These are phyloP conservation scores for Scleropages formosus DNA, from an alignment of 2,797 vertebrate genomes.

Conservation along the genomic window DNA sequence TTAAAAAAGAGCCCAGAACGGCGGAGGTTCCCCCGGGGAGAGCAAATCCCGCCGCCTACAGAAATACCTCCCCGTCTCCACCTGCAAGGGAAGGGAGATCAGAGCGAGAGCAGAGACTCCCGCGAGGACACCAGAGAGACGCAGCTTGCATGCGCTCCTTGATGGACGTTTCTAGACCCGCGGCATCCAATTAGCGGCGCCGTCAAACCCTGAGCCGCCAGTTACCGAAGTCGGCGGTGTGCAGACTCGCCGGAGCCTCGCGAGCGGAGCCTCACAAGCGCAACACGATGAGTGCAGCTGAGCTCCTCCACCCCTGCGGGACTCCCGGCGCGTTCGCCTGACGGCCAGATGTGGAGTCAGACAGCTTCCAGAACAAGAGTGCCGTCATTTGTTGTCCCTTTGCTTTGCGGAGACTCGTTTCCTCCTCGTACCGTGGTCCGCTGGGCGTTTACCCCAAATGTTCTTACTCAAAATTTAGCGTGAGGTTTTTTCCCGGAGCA, in stretches of 20 bases:
- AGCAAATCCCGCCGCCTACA: neutral
- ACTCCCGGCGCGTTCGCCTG: neutral
- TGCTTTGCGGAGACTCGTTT: neutral
- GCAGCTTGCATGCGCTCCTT: neutral
- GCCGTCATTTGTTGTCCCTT: slow-evolving; percentile 13
- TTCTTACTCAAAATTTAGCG: neutral
- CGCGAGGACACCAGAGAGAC: neutral
- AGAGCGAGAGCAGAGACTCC: neutral
- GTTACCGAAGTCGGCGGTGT: neutral
- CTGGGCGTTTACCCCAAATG: slow-evolving; percentile 2
- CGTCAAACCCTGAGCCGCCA: neutral
- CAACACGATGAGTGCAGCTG: neutral
- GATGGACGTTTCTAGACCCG: neutral
- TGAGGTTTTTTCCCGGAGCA: neutral
- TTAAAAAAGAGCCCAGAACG: neutral
- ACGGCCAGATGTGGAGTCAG: slow-evolving; percentile 19
- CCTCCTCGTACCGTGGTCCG: no score
- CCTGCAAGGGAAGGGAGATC: neutral
- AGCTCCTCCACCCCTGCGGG: neutral
- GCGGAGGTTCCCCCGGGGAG: neutral
- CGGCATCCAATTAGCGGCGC: neutral
- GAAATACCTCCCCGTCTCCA: neutral
- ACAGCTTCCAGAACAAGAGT: slow-evolving; percentile 7
- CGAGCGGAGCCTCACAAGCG: neutral
- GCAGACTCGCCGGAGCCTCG: neutral